Percentiles rank a stretch among this genome's conserved stretches.
Evolutionary conservation across 2,797 vertebrate genomes (phyloP).

Genomic region (Hypotaenidia okinawae): DNA sequence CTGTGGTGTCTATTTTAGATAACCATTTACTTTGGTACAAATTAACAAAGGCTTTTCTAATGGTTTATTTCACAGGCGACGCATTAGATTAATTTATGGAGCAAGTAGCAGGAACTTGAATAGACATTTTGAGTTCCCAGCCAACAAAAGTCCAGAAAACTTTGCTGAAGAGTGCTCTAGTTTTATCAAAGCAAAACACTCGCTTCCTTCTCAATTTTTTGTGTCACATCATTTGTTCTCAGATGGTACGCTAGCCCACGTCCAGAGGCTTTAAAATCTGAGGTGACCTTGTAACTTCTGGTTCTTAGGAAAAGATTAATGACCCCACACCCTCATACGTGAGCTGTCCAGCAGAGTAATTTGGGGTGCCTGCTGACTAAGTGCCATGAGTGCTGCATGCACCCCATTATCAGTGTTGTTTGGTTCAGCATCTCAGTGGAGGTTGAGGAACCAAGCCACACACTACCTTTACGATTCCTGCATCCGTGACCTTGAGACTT

Average conservation of each 20-base stretch:
- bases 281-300: not conserved
- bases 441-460: not conserved
- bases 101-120: constrained; percentile 31
- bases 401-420: fast-evolving
- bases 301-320: not conserved
- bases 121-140: constrained; percentile 27
- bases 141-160: not conserved
- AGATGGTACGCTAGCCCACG: not conserved
- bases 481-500: not conserved
- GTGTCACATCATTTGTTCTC: not conserved
- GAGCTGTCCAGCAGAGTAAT: not conserved
- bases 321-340: fast-evolving
- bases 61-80: constrained; percentile 63
- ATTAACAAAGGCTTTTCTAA: constrained; percentile 60
- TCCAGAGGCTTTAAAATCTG: not conserved
- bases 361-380: not conserved
- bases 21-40: constrained; percentile 67
- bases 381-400: not conserved
- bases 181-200: constrained; percentile 39
- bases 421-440: not conserved
- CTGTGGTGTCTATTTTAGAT: constrained; percentile 68
- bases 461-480: not conserved
- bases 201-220: not conserved
- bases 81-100: constrained; percentile 63
- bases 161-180: not conserved